Evolutionary conservation across 2,113 vertebrate genomes (phyloP), one percentile per base, ranked within the genome.

Genomic region (Buteo buteo): DNA sequence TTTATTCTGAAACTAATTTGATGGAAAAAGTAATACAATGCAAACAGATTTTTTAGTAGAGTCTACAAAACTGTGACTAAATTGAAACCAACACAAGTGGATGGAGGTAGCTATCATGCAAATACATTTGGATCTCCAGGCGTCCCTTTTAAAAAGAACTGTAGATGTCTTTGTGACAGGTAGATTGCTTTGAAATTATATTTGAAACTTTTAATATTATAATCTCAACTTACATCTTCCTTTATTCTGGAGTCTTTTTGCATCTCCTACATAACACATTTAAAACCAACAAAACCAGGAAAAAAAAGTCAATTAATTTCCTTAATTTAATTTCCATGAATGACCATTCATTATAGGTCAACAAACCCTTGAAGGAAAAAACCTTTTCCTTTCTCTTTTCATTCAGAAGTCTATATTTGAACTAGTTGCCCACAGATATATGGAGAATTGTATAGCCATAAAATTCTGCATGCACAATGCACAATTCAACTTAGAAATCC

Each of bases 131-230:
- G 66, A 94, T 97, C 86, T 94, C 89, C 93, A 96, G 97, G 88
- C 84, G 10, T 92, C 95, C 95, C 54, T 97, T 97, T 91, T 94
- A 70, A 96, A 97, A 97, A 73, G 83, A 97, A 76, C 18, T 17
- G 70, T 38, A 70, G 85, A 96, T 93, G 69, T 95, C 93, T 97
- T 94, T 97, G 88, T 95, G 97, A 97, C 95, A 97, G 79, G 84
- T 87, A 98, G 98, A 98, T 98, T 97, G 94, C 96, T 96, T 97
- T 96, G 90, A 97, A 97, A 97, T 97, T 87, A 97, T 90, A 93
- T 86, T 96, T 96, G 91, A 98, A 94, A 96, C 88, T 95, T 97
- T 81, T 86, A 66, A 96, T 90, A 84, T 84, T 1, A 82, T 85
- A 77, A 81, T 92, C 93, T 93, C 84, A 93, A 91, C 18, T 85